These are phyloP conservation scores for Arothron firmamentum DNA, from an alignment of 2,113 vertebrate species.

Conservation along the genomic window DNA sequence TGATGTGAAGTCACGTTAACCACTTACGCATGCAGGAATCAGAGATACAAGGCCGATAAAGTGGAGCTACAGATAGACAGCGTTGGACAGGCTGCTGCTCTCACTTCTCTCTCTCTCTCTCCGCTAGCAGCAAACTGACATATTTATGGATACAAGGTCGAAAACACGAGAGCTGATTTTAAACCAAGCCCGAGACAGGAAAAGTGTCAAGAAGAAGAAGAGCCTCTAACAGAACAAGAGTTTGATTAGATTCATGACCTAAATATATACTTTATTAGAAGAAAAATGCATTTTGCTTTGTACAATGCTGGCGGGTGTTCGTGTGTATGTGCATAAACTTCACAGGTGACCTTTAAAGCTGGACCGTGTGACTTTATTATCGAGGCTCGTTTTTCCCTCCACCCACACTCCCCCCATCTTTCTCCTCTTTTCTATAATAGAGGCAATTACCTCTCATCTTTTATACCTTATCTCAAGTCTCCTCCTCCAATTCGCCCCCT, in stretches of 20 bases:
- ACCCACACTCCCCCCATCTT: constrained; percentile 12
- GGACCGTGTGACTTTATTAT: constrained; percentile 45
- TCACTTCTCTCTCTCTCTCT: constrained; percentile 35
- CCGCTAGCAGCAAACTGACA: constrained; percentile 14
- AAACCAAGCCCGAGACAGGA: not conserved
- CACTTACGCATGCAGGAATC: constrained; percentile 50
- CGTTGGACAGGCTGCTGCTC: constrained; percentile 28
- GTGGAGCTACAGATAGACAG: constrained; percentile 36
- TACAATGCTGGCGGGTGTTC: too few species aligned
- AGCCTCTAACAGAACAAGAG: not conserved
- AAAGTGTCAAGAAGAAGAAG: not conserved
- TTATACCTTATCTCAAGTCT: constrained; percentile 48
- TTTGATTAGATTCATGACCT: not conserved
- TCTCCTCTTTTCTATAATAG: constrained; percentile 50
- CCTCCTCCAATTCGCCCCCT: constrained; percentile 26
- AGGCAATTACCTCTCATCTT: constrained; percentile 69
- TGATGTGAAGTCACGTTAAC: constrained; percentile 49
- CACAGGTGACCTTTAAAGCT: constrained; percentile 61
- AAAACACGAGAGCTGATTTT: constrained; percentile 10
- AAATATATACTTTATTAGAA: too few species aligned
- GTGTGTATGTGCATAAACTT: constrained; percentile 30
- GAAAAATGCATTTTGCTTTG: too few species aligned
- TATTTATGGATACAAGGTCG: constrained; percentile 1
- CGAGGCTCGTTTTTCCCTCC: not conserved
- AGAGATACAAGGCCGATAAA: constrained; percentile 54